Conservation (phyloP, 2,888 invertebrate species). For the Melolontha melolontha region DNA sequence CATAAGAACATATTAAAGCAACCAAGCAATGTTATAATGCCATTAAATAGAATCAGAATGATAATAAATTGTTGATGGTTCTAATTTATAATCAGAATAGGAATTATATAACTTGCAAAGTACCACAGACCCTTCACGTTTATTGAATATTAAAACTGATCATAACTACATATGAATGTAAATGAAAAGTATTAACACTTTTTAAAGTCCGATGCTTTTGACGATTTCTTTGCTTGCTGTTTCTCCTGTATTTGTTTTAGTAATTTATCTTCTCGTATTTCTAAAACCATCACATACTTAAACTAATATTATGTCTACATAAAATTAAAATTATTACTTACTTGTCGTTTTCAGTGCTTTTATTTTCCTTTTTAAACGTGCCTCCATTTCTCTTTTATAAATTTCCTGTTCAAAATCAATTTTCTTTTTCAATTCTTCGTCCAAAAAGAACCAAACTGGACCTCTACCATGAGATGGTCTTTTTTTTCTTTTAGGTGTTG, state of each 20-base stretch:
- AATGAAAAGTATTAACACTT: conserved; percentile 1
- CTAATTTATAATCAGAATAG: neutral
- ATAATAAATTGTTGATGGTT: too few relatives aligned
- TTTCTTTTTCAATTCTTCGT: conserved; percentile 54
- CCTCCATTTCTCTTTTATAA: conserved; percentile 45
- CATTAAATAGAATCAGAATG: neutral
- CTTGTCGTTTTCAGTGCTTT: conserved; percentile 16
- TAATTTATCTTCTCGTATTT: conserved; percentile 32
- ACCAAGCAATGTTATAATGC: too few relatives aligned
- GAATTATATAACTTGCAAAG: too few relatives aligned
- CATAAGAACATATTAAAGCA: too few relatives aligned
- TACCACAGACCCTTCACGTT: conserved; percentile 11
- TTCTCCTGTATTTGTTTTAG: conserved; percentile 24
- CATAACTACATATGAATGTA: neutral
- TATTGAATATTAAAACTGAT: neutral
- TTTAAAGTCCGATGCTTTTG: conserved; percentile 15
- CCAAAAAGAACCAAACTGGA: conserved; percentile 56
- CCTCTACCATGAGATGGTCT: conserved; percentile 51
- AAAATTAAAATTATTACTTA: conserved; percentile 26
- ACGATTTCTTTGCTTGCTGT: conserved; percentile 9
- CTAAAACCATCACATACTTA: conserved; percentile 25
- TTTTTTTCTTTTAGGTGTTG: conserved; percentile 27
- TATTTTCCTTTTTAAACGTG: conserved; percentile 40
- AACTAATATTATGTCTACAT: neutral
- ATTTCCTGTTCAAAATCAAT: conserved; percentile 41